A percentile compares a stretch with the other conserved stretches of the same genome.
Conservation (phyloP, 37 sponge, comb jelly and placozoan genomes). For the Dysidea cf. avara region DNA sequence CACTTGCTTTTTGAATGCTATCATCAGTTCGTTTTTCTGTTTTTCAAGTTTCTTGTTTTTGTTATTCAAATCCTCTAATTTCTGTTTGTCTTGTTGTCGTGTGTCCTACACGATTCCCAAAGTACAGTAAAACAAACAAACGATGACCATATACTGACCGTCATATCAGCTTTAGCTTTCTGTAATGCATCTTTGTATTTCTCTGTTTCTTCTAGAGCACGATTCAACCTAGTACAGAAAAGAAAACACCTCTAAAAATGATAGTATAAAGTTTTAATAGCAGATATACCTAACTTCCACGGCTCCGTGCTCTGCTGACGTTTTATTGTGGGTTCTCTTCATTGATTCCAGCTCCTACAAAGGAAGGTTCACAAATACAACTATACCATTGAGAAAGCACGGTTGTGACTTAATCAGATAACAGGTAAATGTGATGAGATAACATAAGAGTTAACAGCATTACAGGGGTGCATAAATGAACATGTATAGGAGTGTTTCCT, state of each 20-base stretch:
- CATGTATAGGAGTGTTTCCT: too few relatives aligned
- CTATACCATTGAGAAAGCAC: too few relatives aligned
- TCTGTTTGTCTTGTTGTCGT: slow-evolving; percentile 55
- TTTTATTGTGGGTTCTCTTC: slow-evolving; percentile 72
- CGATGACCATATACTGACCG: slow-evolving; percentile 58
- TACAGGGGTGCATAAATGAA: background rate
- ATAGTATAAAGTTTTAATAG: too few relatives aligned
- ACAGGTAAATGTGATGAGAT: slow-evolving; percentile 1
- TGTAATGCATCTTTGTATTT: slow-evolving; percentile 75
- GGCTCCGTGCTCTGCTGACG: slow-evolving; percentile 60
- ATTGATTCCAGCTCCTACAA: slow-evolving; percentile 78
- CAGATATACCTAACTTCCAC: slow-evolving; percentile 71
- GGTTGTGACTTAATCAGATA: background rate
- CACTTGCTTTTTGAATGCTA: slow-evolving; percentile 96
- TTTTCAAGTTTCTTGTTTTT: slow-evolving; percentile 88
- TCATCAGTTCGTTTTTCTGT: slow-evolving; percentile 90
- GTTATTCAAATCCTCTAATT: slow-evolving; percentile 46
- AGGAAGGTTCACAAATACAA: too few relatives aligned
- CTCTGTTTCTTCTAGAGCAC: slow-evolving; percentile 94
- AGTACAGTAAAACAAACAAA: too few relatives aligned
- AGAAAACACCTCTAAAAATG: too few relatives aligned
- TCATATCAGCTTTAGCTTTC: slow-evolving; percentile 57
- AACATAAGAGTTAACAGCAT: background rate
- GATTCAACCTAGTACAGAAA: slow-evolving; percentile 80
- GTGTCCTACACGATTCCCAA: slow-evolving; percentile 65